Evolutionary conservation across 2,888 invertebrate species (phyloP), one percentile per base, ranked within the genome.

Genomic region (Anodontia alba): DNA sequence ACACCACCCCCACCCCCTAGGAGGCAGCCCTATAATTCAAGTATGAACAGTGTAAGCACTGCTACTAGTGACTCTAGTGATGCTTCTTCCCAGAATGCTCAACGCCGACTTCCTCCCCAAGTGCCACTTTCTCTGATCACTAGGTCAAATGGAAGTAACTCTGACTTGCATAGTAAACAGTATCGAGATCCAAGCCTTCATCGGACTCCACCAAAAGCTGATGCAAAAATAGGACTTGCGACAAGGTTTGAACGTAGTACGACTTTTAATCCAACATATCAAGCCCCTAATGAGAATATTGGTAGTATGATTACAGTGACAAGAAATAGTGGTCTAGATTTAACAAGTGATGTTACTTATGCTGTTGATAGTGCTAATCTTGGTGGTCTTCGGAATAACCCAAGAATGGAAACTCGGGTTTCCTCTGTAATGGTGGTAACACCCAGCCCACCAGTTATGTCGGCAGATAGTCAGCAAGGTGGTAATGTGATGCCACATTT

Each of bases 111-210:
- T 26, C 87, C 88, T 12, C 86, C 89, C 33, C 88, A 89, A 69
- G 74, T 83, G 49, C 88, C 89, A 7, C 71, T 89, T 20, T 80
- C 87, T 23, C 74, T 85, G 66, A 76, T 83, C 20, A 81, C 81
- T 31, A 67, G 74, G 66, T 75, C 81, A 73, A 72, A 80, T 38
- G 71, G 78, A 73, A 83, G 74, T 72, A 78, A 81, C 23, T 78
- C 84, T 57, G 87, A 89, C 62, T 66, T 87, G 57, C 76, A 86
- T 12, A 80, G 82, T 17, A 88, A 87, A 76, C 87, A 87, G 54
- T 93, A 91, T 73, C 81, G 91, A 66, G 92, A 93, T 78, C 93
- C 93, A 2, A 93, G 92, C 78, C 83, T 93, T 12, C 92, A 93
- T 73, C 81, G 91, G 33, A 89, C 91, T 1, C 87, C 91, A 3